phyloP scores from a whole-genome alignment of 1,140 invertebrate species.

The Calephelis virginiensis region DNA sequence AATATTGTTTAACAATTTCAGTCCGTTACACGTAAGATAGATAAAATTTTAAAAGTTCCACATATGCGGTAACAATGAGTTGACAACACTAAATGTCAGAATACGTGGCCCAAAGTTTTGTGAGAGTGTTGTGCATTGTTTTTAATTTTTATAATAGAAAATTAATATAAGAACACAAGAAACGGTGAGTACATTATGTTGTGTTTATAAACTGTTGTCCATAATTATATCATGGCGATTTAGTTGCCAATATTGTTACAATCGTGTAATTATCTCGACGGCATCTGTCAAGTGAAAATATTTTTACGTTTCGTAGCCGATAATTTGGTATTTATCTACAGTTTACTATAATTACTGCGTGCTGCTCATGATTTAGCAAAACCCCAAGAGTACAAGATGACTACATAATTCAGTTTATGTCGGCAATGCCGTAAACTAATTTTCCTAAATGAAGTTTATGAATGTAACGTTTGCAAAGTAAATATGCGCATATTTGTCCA shows the following conservation, averaged over 20 bases:
- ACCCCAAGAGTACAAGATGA: no score
- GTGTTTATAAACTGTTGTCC: not conserved
- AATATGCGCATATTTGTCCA: no score
- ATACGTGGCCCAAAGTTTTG: slow-evolving; percentile 71
- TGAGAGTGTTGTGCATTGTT: slow-evolving; percentile 63
- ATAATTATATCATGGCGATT: not conserved
- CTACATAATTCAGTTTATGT: no score
- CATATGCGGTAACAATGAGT: slow-evolving; percentile 51
- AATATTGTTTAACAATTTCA: slow-evolving; percentile 22
- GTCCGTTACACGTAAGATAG: slow-evolving; percentile 39
- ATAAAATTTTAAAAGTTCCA: slow-evolving; percentile 67
- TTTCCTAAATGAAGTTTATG: no score
- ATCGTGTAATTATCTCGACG: slow-evolving; percentile 24
- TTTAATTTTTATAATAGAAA: slow-evolving; percentile 71
- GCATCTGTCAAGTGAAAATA: slow-evolving; percentile 34
- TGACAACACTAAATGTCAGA: slow-evolving; percentile 68
- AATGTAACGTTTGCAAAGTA: no score
- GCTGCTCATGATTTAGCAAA: no score
- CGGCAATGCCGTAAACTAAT: no score
- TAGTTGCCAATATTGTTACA: not conserved
- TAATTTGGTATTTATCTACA: not conserved
- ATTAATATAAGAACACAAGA: slow-evolving; percentile 48
- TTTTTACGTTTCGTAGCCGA: not conserved
- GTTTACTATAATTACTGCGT: not conserved
- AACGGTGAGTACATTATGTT: slow-evolving; percentile 53